Percentiles rank a stretch among this genome's conserved stretches.
Evolutionary conservation across 1,140 invertebrate species (phyloP).

Genomic region (Pogonus chalceus): DNA sequence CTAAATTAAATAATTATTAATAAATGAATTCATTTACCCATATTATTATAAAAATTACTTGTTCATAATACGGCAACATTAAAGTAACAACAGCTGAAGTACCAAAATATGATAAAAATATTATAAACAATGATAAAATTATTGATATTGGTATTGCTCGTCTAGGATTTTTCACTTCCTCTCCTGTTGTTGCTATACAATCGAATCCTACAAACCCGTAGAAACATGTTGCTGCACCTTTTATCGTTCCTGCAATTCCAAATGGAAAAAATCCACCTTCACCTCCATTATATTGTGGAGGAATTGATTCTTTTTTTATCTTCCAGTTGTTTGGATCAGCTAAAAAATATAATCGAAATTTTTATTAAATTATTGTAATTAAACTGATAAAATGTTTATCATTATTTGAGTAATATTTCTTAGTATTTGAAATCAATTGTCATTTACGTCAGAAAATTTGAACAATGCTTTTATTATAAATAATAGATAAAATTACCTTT

Average conservation of each 20-base stretch:
- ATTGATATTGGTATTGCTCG: constrained; percentile 80
- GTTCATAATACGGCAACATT: constrained; percentile 86
- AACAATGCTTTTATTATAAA: constrained; percentile 9
- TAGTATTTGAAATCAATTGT: constrained; percentile 2
- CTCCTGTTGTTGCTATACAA: constrained; percentile 77
- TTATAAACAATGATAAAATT: constrained; percentile 65
- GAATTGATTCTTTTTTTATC: too few relatives aligned
- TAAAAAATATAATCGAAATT: constrained; percentile 25
- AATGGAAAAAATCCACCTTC: constrained; percentile 78
- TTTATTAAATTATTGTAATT: background rate
- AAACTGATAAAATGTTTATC: background rate
- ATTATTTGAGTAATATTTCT: background rate
- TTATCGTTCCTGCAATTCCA: constrained; percentile 70
- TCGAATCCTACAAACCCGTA: constrained; percentile 90
- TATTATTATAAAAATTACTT: constrained; percentile 41
- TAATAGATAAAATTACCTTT: constrained; percentile 46
- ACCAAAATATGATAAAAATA: constrained; percentile 77
- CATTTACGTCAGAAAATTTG: too few relatives aligned
- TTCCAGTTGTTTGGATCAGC: constrained; percentile 57
- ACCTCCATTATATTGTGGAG: constrained; percentile 44
- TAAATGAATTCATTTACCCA: background rate
- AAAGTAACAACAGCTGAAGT: constrained; percentile 80
- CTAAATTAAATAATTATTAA: constrained; percentile 29
- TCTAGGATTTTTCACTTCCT: constrained; percentile 81
- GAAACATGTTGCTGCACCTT: constrained; percentile 84